Percentiles rank a stretch among this genome's conserved stretches.
These are phyloP conservation scores for Eupithecia tripunctaria DNA, from an alignment of 2,888 invertebrate genomes.

Conservation along the genomic window DNA sequence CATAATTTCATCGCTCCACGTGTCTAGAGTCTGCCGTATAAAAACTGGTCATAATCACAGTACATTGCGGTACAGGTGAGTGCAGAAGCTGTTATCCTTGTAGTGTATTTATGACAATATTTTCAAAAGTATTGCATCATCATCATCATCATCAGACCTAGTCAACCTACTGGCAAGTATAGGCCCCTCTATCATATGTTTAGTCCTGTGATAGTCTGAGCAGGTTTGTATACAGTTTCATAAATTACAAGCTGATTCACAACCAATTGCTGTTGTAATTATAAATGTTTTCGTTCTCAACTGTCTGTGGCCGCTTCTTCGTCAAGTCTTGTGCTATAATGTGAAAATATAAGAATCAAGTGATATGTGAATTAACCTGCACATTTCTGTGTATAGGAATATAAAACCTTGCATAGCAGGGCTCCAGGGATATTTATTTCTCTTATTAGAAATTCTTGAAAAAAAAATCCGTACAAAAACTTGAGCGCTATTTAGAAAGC, in stretches of 20 bases:
- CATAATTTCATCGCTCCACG: slow-evolving; percentile 83
- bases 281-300: neutral
- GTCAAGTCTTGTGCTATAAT: too few relatives aligned
- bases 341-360: too few relatives aligned
- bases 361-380: too few relatives aligned
- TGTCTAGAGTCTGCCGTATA: slow-evolving; percentile 75
- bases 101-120: neutral
- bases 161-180: neutral
- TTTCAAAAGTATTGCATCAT: neutral
- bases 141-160: neutral
- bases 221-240: neutral
- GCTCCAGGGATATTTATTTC: neutral
- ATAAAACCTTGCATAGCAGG: neutral
- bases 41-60: slow-evolving; percentile 82
- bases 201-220: neutral
- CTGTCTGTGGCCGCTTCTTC: neutral
- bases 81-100: slow-evolving; percentile 44
- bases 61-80: slow-evolving; percentile 63
- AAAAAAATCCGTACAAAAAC: neutral
- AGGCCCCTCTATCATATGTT: neutral
- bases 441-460: neutral
- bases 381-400: neutral
- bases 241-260: neutral
- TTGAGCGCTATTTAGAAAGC: neutral
- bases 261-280: neutral